Evolutionary conservation across 1,140 invertebrate species (phyloP).

Genomic region (Anoplolepis gracilipes): DNA sequence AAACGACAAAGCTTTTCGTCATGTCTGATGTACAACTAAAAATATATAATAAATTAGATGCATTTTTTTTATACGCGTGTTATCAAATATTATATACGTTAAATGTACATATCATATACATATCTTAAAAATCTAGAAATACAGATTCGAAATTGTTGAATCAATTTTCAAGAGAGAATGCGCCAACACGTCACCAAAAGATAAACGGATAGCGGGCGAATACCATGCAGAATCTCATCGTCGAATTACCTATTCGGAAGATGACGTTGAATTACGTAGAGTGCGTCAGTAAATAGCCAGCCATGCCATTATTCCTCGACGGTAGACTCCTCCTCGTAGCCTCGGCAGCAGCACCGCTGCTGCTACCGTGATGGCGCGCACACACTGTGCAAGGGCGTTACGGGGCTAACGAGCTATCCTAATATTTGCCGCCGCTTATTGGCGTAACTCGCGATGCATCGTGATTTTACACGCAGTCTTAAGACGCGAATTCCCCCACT

Average conservation of each 20-base stretch:
- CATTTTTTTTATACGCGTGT: no score
- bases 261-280: conserved; percentile 57
- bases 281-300: conserved; percentile 50
- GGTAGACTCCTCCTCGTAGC: neutral
- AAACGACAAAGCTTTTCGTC: neutral
- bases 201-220: conserved; percentile 22
- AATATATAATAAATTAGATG: neutral
- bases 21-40: neutral
- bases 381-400: neutral
- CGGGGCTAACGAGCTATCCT: conserved; percentile 31
- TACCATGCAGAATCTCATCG: conserved; percentile 26
- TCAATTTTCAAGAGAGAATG: neutral
- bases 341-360: no score
- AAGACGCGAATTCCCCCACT: neutral
- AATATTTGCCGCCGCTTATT: conserved; percentile 58
- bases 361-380: neutral
- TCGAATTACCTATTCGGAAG: conserved; percentile 39
- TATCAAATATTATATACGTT: neutral
- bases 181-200: conserved; percentile 1
- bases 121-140: neutral
- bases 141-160: neutral
- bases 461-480: conserved; percentile 38
- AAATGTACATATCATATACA: neutral
- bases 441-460: conserved; percentile 19
- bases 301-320: conserved; percentile 21